These are phyloP conservation scores for Cichladusa arquata DNA, from an alignment of 2,113 vertebrate species.

Conservation along the genomic window DNA sequence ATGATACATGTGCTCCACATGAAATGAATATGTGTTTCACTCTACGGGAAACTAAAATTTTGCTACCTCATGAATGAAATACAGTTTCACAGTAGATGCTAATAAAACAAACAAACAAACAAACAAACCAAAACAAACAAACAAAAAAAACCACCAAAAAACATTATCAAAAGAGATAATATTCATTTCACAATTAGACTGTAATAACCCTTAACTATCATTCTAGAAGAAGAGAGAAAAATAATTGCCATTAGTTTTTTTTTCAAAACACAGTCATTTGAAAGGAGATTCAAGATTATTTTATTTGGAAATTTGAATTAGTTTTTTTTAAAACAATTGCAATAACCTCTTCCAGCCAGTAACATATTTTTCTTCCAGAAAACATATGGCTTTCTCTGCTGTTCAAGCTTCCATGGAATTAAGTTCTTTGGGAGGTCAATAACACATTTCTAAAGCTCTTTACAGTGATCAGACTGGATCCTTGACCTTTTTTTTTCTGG, in stretches of 20 bases:
- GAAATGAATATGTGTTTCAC: background rate
- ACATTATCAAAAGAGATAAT: background rate
- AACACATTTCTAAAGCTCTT: background rate
- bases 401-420: background rate
- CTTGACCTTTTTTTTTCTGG: background rate
- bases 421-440: background rate
- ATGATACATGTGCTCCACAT: background rate
- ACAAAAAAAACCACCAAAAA: background rate
- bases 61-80: background rate
- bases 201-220: background rate
- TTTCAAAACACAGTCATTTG: background rate
- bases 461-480: background rate
- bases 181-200: background rate
- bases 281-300: background rate
- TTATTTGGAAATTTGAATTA: background rate
- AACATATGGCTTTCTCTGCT: background rate
- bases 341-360: background rate
- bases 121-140: background rate
- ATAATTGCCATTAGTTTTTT: background rate
- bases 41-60: background rate
- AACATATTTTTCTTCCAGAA: background rate
- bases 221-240: background rate
- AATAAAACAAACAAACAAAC: background rate
- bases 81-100: background rate
- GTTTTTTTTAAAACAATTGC: background rate